Evolutionary conservation across 2,797 vertebrate genomes (phyloP).

Genomic region (Notolabrus celidotus): DNA sequence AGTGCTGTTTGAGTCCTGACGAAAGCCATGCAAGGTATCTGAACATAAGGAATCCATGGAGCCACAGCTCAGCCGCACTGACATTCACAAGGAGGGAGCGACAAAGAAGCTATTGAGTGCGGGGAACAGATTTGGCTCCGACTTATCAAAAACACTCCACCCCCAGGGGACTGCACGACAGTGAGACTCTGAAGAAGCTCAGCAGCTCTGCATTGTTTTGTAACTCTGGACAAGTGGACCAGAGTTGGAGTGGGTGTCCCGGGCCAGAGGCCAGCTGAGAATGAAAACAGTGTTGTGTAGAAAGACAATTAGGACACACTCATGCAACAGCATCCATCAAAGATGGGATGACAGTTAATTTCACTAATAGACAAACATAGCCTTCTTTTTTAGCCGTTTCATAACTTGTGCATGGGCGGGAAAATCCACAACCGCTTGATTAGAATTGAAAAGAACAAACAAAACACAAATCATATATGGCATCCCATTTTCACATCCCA

Average conservation of each 20-base stretch:
- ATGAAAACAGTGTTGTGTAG: conserved; percentile 61
- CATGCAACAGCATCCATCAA: conserved; percentile 66
- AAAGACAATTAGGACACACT: conserved; percentile 62
- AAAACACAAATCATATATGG: conserved; percentile 56
- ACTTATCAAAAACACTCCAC: conserved; percentile 61
- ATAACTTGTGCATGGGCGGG: conserved; percentile 59
- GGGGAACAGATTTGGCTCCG: conserved; percentile 53
- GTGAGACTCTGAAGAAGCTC: conserved; percentile 46
- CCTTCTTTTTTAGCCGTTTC: conserved; percentile 59
- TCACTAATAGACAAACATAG: conserved; percentile 62
- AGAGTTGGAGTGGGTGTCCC: conserved; percentile 56
- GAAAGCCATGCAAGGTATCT: conserved; percentile 63
- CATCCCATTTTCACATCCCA: conserved; percentile 47
- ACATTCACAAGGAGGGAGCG: conserved; percentile 58
- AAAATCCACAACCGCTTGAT: conserved; percentile 36
- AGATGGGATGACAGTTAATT: conserved; percentile 54
- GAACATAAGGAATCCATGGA: conserved; percentile 49
- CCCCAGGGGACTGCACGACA: conserved; percentile 50
- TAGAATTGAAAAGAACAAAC: conserved; percentile 46
- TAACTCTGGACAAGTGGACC: conserved; percentile 56
- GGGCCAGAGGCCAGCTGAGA: conserved; percentile 55
- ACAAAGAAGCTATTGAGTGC: conserved; percentile 73
- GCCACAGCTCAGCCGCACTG: conserved; percentile 49
- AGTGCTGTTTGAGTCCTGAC: conserved; percentile 30
- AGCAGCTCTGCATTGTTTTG: conserved; percentile 53